Conservation (phyloP, 2,888 invertebrate species). For the Troilus luridus region DNA sequence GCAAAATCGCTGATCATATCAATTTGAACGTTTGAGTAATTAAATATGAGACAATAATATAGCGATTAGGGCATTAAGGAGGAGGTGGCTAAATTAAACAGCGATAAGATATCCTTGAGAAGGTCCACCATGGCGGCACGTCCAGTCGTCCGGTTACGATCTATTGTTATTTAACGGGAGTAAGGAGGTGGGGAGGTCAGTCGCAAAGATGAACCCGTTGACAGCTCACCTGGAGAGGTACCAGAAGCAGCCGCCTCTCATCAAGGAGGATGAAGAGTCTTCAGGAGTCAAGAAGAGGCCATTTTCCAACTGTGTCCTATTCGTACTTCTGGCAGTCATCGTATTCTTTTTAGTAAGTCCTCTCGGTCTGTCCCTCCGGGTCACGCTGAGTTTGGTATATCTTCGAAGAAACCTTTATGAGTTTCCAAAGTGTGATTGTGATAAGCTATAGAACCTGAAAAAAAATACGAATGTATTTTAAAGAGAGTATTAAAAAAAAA, state of each 20-base stretch:
- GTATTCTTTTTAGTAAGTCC: constrained; percentile 50
- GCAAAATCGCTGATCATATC: constrained; percentile 1
- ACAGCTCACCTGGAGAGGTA: constrained; percentile 25
- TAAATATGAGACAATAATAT: background rate
- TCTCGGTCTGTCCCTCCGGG: background rate
- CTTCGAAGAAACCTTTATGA: background rate
- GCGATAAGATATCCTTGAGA: constrained; percentile 38
- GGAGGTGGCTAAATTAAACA: background rate
- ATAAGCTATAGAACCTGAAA: background rate
- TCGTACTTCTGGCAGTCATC: constrained; percentile 47
- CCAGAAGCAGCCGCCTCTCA: constrained; percentile 8
- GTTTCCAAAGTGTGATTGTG: background rate
- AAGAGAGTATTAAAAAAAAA: no score
- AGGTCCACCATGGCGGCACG: background rate
- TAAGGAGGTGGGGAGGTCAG: background rate
- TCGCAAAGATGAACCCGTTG: constrained; percentile 37
- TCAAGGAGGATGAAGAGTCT: background rate
- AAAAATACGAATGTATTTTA: background rate
- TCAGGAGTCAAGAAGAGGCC: constrained; percentile 25
- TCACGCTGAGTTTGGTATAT: background rate
- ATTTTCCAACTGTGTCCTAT: constrained; percentile 51
- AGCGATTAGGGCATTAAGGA: constrained; percentile 1
- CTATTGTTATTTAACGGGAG: constrained; percentile 33
- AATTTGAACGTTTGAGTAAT: constrained; percentile 24
- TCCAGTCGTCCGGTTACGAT: background rate